Conservation (phyloP, 2,797 vertebrate genomes). For the Danio kyathit region DNA sequence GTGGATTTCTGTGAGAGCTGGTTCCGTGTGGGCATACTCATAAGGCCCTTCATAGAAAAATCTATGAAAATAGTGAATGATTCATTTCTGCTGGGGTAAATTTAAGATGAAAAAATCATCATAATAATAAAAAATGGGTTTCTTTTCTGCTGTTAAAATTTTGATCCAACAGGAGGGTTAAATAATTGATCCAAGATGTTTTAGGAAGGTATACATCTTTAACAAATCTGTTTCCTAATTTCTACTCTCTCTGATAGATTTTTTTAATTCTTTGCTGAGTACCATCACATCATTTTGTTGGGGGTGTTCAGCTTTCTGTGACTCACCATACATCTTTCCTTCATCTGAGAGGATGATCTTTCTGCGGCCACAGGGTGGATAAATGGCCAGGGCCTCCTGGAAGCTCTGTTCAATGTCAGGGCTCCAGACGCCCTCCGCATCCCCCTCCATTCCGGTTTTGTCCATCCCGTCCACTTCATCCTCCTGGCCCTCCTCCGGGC, state of each 20-base stretch:
- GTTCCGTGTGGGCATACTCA: too few relatives aligned
- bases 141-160: too few relatives aligned
- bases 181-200: not conserved
- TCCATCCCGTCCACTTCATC: constrained; percentile 90
- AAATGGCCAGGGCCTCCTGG: constrained; percentile 96
- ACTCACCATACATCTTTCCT: constrained; percentile 98
- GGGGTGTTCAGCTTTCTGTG: not conserved
- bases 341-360: constrained; percentile 97
- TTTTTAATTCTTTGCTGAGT: not conserved
- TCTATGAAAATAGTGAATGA: too few relatives aligned
- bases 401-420: constrained; percentile 98
- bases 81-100: too few relatives aligned
- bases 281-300: not conserved
- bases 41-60: too few relatives aligned
- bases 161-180: too few relatives aligned
- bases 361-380: constrained; percentile 93
- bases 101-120: too few relatives aligned
- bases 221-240: constrained; percentile 1
- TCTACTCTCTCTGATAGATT: not conserved
- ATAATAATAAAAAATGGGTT: too few relatives aligned
- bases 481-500: constrained; percentile 95
- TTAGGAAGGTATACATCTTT: not conserved
- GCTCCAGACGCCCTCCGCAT: constrained; percentile 96
- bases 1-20: too few relatives aligned
- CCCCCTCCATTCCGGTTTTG: constrained; percentile 88